Conservation (phyloP, 1,140 invertebrate species). For the Heterodera schachtii region DNA sequence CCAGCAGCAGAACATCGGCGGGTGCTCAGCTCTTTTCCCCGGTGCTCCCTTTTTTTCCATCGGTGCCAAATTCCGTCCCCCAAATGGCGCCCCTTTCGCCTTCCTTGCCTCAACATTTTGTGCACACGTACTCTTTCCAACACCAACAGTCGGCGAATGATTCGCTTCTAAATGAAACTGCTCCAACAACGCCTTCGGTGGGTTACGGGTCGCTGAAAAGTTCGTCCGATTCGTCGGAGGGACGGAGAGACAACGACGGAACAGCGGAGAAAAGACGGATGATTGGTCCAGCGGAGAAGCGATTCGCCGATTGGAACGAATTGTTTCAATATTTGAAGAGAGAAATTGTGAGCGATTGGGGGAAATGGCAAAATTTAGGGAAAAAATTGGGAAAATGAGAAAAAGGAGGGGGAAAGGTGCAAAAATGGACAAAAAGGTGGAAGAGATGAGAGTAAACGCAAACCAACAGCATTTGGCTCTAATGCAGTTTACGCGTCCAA, state of each 20-base stretch:
- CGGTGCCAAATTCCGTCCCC: too few species aligned
- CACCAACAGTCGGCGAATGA: neutral
- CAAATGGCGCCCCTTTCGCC: neutral
- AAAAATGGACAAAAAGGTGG: too few species aligned
- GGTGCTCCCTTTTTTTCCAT: too few species aligned
- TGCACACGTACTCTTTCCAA: too few species aligned
- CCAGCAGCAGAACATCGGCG: too few species aligned
- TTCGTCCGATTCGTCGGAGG: constrained; percentile 6
- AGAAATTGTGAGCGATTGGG: constrained; percentile 36
- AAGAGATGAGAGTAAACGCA: too few species aligned
- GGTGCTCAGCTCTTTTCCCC: neutral
- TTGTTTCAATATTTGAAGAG: constrained; percentile 43
- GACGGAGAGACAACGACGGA: neutral
- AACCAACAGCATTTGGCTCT: too few species aligned
- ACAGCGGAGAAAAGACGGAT: neutral
- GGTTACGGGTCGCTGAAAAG: constrained; percentile 13
- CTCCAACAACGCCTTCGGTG: constrained; percentile 7
- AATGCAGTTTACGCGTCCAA: too few species aligned
- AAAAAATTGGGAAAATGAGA: too few species aligned
- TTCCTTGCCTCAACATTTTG: neutral
- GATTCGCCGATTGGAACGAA: constrained; percentile 47
- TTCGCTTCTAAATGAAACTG: neutral
- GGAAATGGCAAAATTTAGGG: constrained; percentile 17
- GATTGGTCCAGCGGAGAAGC: constrained; percentile 19
- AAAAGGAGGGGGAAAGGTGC: too few species aligned